Evolutionary conservation across 2,797 vertebrate genomes (phyloP).

Genomic region (Menidia menidia): DNA sequence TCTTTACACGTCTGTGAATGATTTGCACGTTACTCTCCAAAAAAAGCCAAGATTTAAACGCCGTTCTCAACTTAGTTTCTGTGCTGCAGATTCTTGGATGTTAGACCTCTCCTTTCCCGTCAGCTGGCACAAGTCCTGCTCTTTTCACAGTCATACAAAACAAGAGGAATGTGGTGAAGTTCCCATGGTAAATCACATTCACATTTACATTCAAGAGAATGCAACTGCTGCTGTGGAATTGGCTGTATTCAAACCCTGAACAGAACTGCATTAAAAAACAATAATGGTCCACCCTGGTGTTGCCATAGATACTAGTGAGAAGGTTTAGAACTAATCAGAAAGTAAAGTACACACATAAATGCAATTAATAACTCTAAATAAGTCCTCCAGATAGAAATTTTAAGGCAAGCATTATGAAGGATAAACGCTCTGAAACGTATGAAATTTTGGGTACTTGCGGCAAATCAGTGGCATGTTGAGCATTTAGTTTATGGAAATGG

Average conservation of each 20-base stretch:
- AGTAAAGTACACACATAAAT: slow-evolving; percentile 1
- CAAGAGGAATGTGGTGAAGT: slow-evolving; percentile 68
- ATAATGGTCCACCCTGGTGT: slow-evolving; percentile 28
- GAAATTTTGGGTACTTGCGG: background rate
- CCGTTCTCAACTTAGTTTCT: slow-evolving; percentile 67
- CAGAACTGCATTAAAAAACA: slow-evolving; percentile 58
- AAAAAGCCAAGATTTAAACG: slow-evolving; percentile 73
- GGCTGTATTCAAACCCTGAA: slow-evolving; percentile 31
- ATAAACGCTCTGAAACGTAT: no score
- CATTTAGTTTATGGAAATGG: no score
- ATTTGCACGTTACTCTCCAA: slow-evolving; percentile 32
- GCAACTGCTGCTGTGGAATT: slow-evolving; percentile 39
- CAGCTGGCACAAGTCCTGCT: slow-evolving; percentile 61
- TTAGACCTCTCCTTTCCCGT: slow-evolving; percentile 63
- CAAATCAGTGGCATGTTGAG: background rate
- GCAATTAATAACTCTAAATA: slow-evolving; percentile 12
- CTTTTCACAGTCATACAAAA: slow-evolving; percentile 68
- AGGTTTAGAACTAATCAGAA: slow-evolving; percentile 19
- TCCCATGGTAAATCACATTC: slow-evolving; percentile 79
- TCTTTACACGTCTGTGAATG: slow-evolving; percentile 27
- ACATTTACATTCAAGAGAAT: slow-evolving; percentile 71
- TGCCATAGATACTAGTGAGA: slow-evolving; percentile 7
- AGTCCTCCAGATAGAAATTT: background rate
- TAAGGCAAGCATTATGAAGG: no score
- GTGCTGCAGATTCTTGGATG: slow-evolving; percentile 64